Evolutionary conservation across 2,113 vertebrate genomes (phyloP), one percentile per base, ranked within the genome.

Genomic region (Siniperca knerii): DNA sequence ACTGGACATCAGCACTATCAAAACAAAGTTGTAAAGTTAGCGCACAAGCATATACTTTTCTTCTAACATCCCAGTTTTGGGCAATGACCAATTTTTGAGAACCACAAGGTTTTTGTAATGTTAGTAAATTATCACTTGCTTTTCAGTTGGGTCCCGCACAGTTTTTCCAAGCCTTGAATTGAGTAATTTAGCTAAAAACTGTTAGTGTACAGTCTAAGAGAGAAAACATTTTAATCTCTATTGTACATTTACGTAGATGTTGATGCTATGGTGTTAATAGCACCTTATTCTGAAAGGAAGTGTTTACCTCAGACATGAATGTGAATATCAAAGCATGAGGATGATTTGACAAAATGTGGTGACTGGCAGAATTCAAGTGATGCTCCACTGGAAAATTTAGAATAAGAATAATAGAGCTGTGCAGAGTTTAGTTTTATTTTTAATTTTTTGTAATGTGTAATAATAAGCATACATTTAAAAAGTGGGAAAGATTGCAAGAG

Each of bases 371-470:
- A 54, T 69, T 77, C 42, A 82, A 77, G 65, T 40, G 37, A 81
- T 13, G 54, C 4, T 58, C 55, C 54, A 6, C 1, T 79, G 52
- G 46, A 70, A 61, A 46, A 18, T 42, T 66, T 18, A 82, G 61
- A 79, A 64, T 44, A 33, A 70, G 71, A 86, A 66, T 90, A 81
- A 86, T 87, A 78, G 81, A 85, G 87, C 85, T 85, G 86, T 92
- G 79, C 54, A 65, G 6, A 50, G 58, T 87, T 86, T 54, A 9
- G 6, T 40, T 65, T 72, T 77, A 46, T 25, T 62, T 13, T 50
- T 72, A 52, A 16, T 8, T 58, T 4, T 79, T 81, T 77, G 7
- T 5, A 44, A 46, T 40, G 16, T 76, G 10, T 74, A 10, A 54
- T 33, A 21, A 62, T 66, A 60, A 66, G 42, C 48, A 71, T 42